A percentile compares a stretch with the other conserved stretches of the same genome.
Evolutionary conservation across 2,797 vertebrate genomes (phyloP).

Genomic region (Aulostomus chinensis): DNA sequence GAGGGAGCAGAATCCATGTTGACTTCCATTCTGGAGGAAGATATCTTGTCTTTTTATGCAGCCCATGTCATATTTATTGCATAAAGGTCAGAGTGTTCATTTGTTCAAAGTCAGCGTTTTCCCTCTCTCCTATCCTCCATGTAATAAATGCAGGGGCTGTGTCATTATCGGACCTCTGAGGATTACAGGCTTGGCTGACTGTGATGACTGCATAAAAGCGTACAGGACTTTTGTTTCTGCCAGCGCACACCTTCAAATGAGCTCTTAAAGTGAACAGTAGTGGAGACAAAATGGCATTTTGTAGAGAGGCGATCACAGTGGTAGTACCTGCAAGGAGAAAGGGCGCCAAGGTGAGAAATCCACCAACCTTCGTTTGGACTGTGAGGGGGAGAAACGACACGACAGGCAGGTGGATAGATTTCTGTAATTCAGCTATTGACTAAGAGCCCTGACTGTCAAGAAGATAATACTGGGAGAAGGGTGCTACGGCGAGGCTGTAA

Average conservation of each 20-base stretch:
- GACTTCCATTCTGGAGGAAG: slow-evolving; percentile 91
- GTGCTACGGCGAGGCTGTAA: slow-evolving; percentile 56
- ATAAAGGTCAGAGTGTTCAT: slow-evolving; percentile 90
- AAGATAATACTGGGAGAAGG: slow-evolving; percentile 49
- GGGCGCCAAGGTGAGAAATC: slow-evolving; percentile 20
- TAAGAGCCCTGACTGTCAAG: slow-evolving; percentile 35
- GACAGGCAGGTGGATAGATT: slow-evolving; percentile 46
- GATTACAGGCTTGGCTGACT: slow-evolving; percentile 86
- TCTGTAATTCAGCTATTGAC: slow-evolving; percentile 58
- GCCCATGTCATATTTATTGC: slow-evolving; percentile 92
- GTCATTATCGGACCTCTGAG: slow-evolving; percentile 85
- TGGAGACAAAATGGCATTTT: slow-evolving; percentile 63
- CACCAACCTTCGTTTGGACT: slow-evolving; percentile 11
- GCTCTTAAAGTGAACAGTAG: slow-evolving; percentile 68
- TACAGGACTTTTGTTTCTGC: slow-evolving; percentile 82
- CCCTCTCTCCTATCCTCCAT: slow-evolving; percentile 79
- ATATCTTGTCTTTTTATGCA: slow-evolving; percentile 90
- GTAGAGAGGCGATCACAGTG: slow-evolving; percentile 20
- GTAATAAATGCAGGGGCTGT: slow-evolving; percentile 87
- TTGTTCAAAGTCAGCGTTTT: slow-evolving; percentile 89
- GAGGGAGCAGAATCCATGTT: slow-evolving; percentile 82
- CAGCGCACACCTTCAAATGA: slow-evolving; percentile 72
- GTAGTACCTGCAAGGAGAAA: background rate
- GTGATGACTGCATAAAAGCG: slow-evolving; percentile 86
- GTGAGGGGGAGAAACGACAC: slow-evolving; percentile 21